Evolutionary conservation across 2,888 invertebrate species (phyloP).

Genomic region (Pollenia labialis): DNA sequence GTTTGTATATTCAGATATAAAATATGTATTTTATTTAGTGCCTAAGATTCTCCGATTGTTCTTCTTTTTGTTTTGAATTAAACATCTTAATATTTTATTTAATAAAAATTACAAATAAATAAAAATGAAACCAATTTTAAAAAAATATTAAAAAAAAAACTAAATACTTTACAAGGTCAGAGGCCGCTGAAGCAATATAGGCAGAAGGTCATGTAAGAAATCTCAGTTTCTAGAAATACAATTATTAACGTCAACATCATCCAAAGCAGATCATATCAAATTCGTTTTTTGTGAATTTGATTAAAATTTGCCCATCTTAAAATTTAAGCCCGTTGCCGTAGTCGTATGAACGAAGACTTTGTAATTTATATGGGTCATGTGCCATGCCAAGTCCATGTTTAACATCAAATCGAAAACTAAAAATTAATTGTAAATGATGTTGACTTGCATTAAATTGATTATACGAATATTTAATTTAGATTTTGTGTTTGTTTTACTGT

Average conservation of each 20-base stretch:
- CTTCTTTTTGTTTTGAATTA: not conserved
- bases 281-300: conserved; percentile 7
- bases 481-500: not conserved
- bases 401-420: conserved; percentile 35
- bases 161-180: conserved; percentile 67
- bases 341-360: not conserved
- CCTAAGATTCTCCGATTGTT: not conserved
- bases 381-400: not conserved
- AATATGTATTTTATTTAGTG: no score
- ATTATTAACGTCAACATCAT: conserved; percentile 1
- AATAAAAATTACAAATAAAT: not conserved
- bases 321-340: not conserved
- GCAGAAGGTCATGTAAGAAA: conserved; percentile 48
- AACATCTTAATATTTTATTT: not conserved
- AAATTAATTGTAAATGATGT: conserved; percentile 34
- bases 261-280: not conserved
- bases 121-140: not conserved
- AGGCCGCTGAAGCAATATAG: conserved; percentile 66
- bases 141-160: conserved; percentile 24
- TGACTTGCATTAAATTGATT: conserved; percentile 29
- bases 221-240: not conserved
- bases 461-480: conserved; percentile 27
- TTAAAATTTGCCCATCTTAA: conserved; percentile 9
- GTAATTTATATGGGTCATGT: not conserved
- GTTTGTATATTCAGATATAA: no score